Evolutionary conservation across 2,113 vertebrate genomes (phyloP).

Genomic region (Lophura nycthemera): DNA sequence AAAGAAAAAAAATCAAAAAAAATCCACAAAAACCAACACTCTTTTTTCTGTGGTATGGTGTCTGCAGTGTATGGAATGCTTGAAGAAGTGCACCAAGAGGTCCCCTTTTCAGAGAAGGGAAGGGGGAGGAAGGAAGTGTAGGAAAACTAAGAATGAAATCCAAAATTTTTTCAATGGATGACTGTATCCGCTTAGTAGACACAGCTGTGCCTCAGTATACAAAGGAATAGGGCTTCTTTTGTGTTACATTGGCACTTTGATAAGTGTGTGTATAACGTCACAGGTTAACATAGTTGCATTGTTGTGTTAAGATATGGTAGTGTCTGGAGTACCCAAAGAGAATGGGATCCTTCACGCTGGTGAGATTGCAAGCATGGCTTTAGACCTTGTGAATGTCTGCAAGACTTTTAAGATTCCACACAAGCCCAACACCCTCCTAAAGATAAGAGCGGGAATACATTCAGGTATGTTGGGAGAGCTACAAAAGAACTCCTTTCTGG

Average conservation of each 20-base stretch:
- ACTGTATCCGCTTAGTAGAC: not conserved
- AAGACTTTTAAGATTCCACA: constrained; percentile 87
- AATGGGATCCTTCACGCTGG: constrained; percentile 83
- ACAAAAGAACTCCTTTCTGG: not conserved
- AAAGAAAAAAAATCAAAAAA: rapidly evolving
- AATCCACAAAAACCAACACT: no score
- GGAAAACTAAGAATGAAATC: not conserved
- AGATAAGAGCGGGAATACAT: constrained; percentile 86
- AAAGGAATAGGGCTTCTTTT: not conserved
- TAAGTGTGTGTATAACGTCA: not conserved
- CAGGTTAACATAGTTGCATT: not conserved
- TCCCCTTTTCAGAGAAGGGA: not conserved
- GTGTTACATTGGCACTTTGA: not conserved
- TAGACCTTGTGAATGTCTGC: constrained; percentile 83
- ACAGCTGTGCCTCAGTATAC: not conserved
- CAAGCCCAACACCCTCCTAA: constrained; percentile 81
- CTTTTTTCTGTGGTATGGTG: not conserved
- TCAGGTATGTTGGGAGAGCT: constrained; percentile 70
- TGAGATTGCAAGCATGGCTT: constrained; percentile 85
- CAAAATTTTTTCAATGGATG: not conserved
- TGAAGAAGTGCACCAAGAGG: not conserved
- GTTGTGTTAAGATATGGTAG: constrained; percentile 84
- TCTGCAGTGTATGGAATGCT: not conserved
- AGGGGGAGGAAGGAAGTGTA: not conserved
- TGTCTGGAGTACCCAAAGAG: constrained; percentile 82